phyloP scores from a whole-genome alignment of 2,113 vertebrate species.

The Rattus rattus region DNA sequence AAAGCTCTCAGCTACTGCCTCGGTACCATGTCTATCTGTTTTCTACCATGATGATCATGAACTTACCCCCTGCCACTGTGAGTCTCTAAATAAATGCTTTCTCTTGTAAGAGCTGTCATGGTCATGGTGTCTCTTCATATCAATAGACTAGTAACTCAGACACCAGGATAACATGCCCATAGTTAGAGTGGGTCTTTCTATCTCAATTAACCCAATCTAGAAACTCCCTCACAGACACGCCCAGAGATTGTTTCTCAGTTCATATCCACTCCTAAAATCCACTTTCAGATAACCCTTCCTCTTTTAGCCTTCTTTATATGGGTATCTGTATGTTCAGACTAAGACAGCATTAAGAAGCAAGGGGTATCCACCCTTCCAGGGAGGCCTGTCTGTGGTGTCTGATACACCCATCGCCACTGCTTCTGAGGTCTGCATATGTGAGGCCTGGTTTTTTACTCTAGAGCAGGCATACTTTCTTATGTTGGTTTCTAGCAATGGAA shows the following conservation, averaged over 20 bases:
- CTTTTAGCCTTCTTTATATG: neutral
- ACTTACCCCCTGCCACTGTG: neutral
- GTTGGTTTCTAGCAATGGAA: neutral
- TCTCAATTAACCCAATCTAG: neutral
- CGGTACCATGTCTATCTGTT: neutral
- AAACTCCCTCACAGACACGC: neutral
- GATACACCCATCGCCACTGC: fast-evolving
- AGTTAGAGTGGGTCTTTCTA: neutral
- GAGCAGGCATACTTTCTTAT: neutral
- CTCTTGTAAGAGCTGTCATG: neutral
- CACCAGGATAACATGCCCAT: no score
- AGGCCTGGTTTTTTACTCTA: neutral
- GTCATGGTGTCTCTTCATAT: neutral
- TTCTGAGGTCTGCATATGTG: neutral
- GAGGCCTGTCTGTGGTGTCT: neutral
- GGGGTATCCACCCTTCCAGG: neutral
- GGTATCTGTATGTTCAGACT: neutral
- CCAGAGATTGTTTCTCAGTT: neutral
- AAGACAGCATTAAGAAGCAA: neutral
- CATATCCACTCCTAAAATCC: neutral
- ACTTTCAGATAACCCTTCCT: neutral
- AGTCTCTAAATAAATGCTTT: no score
- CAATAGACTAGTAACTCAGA: neutral
- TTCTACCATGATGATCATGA: neutral
- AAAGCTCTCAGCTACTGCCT: neutral